phyloP scores from a whole-genome alignment of 2,888 invertebrate species.

The Drosophila pegasa region DNA sequence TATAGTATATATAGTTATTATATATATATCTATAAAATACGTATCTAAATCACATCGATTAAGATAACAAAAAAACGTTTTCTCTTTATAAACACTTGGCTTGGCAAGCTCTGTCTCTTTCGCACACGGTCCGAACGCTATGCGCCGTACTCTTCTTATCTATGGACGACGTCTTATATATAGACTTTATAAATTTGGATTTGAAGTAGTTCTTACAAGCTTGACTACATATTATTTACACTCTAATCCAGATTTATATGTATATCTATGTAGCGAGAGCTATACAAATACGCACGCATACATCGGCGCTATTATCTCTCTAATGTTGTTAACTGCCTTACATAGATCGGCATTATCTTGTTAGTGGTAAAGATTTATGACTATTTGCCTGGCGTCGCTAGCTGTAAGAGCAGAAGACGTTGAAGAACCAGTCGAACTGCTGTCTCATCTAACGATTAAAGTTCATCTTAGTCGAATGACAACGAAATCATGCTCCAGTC shows the following conservation, averaged over 20 bases:
- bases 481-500: background rate
- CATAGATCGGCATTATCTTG: constrained; percentile 27
- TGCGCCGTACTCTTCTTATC: constrained; percentile 41
- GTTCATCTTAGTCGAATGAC: background rate
- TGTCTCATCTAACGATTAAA: background rate
- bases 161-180: constrained; percentile 29
- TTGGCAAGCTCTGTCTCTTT: background rate
- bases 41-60: background rate
- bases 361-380: constrained; percentile 1
- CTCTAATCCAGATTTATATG: constrained; percentile 16
- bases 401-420: background rate
- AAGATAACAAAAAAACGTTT: background rate
- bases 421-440: background rate
- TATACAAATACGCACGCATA: constrained; percentile 13
- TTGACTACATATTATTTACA: constrained; percentile 41
- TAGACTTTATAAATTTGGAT: constrained; percentile 7
- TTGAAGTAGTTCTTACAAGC: constrained; percentile 11
- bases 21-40: background rate
- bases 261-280: constrained; percentile 6
- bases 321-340: constrained; percentile 19
- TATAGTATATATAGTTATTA: background rate
- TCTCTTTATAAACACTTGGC: constrained; percentile 1
- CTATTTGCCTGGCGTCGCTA: background rate
- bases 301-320: constrained; percentile 1
- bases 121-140: background rate